These are phyloP conservation scores for Paramormyrops hopkinsi DNA, from an alignment of 2,797 vertebrate genomes.

Conservation along the genomic window DNA sequence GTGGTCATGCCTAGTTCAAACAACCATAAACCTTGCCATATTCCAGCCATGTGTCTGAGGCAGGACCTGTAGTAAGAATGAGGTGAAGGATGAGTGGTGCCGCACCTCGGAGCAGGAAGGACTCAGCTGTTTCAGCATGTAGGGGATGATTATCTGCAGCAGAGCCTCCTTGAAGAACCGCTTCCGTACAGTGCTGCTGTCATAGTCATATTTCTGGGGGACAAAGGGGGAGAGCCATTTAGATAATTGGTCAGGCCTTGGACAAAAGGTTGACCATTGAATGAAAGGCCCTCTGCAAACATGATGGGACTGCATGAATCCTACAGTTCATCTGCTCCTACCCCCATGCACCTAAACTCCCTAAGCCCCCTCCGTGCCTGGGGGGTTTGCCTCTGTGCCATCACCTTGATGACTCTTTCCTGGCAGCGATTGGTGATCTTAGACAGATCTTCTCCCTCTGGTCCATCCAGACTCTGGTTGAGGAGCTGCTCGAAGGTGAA, in stretches of 20 bases:
- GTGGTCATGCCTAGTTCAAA: not conserved
- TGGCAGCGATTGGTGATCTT: slow-evolving; percentile 85
- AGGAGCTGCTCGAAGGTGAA: slow-evolving; percentile 92
- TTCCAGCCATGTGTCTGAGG: not conserved
- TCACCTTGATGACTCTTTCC: slow-evolving; percentile 92
- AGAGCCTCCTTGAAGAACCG: slow-evolving; percentile 94
- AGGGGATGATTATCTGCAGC: slow-evolving; percentile 91
- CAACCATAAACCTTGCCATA: not conserved
- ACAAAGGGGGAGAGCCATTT: not conserved
- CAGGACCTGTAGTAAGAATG: not conserved
- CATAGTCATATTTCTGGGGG: slow-evolving; percentile 86
- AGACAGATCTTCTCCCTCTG: slow-evolving; percentile 71
- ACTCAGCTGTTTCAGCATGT: slow-evolving; percentile 84
- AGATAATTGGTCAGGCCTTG: not conserved
- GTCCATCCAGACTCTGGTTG: slow-evolving; percentile 73
- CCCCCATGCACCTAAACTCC: not conserved
- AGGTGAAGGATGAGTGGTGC: not conserved
- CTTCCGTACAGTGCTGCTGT: slow-evolving; percentile 94
- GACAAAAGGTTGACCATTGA: not conserved
- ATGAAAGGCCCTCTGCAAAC: not conserved
- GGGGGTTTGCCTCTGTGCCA: not conserved
- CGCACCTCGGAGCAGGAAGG: slow-evolving; percentile 78
- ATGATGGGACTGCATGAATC: not conserved
- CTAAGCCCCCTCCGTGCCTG: not conserved
- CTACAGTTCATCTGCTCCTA: not conserved